A percentile compares a stretch with the other conserved stretches of the same genome.
Evolutionary conservation across 2,797 vertebrate species (phyloP).

Genomic region (Scarus forsteni): DNA sequence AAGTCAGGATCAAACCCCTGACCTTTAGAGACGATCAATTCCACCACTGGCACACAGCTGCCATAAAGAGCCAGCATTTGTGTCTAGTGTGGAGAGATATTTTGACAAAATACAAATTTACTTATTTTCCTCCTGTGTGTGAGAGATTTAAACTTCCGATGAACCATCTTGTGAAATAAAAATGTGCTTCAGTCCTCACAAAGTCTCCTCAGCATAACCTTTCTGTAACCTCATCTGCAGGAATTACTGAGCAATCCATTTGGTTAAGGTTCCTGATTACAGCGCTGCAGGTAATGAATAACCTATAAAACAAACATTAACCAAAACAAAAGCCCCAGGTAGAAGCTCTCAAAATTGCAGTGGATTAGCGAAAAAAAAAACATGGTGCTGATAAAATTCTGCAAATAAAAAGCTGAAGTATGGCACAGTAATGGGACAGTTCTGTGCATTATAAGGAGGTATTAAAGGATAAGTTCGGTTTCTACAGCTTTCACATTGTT

Average conservation of each 20-base stretch:
- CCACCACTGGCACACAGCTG: too few relatives aligned
- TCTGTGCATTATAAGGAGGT: not conserved
- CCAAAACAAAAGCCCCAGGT: not conserved
- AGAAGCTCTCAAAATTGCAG: not conserved
- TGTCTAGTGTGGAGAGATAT: too few relatives aligned
- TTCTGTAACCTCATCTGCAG: conserved; percentile 11
- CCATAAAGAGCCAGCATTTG: too few relatives aligned
- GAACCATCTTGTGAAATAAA: conserved; percentile 4
- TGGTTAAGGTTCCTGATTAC: conserved; percentile 25
- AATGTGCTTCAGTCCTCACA: not conserved
- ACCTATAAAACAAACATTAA: conserved; percentile 34
- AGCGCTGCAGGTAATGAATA: conserved; percentile 39
- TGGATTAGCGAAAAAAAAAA: not conserved
- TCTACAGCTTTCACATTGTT: too few relatives aligned
- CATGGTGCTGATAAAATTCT: not conserved
- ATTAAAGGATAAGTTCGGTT: too few relatives aligned
- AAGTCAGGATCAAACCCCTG: too few relatives aligned
- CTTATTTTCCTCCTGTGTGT: not conserved
- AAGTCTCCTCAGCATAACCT: conserved; percentile 8
- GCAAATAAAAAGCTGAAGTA: conserved; percentile 3
- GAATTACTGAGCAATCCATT: conserved; percentile 22
- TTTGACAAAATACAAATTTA: too few relatives aligned
- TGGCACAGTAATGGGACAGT: not conserved
- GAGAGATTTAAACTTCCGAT: not conserved
- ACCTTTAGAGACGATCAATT: too few relatives aligned